A percentile compares a stretch with the other conserved stretches of the same genome.
Conservation (phyloP, 2,113 vertebrate genomes). For the Colistium nudipinnis region DNA sequence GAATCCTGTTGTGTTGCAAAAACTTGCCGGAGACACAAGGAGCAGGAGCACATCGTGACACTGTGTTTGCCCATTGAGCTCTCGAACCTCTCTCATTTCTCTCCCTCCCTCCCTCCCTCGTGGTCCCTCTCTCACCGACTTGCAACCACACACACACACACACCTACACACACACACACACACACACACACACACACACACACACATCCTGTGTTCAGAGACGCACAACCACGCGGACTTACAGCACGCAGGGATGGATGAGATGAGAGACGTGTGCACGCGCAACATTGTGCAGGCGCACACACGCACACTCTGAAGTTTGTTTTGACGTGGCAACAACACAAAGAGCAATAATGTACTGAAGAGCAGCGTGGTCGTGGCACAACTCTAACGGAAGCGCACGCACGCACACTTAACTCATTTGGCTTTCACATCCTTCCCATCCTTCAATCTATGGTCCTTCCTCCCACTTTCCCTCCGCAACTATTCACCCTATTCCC, state of each 20-base stretch:
- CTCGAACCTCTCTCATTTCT: constrained; percentile 63
- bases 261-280: constrained; percentile 54
- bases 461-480: not conserved
- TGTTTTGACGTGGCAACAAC: constrained; percentile 22
- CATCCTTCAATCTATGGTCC: constrained; percentile 12
- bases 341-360: constrained; percentile 34
- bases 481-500: not conserved
- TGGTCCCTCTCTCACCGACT: constrained; percentile 60
- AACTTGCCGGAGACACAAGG: constrained; percentile 57
- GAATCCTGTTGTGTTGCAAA: constrained; percentile 49
- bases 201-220: constrained; percentile 45
- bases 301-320: constrained; percentile 42
- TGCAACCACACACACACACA: constrained; percentile 50
- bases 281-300: constrained; percentile 31
- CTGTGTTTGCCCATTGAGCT: constrained; percentile 62
- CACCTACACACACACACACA: constrained; percentile 51
- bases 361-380: not conserved
- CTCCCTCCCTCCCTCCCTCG: constrained; percentile 46
- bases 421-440: not conserved
- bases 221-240: constrained; percentile 38
- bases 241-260: constrained; percentile 14
- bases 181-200: constrained; percentile 22
- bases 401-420: not conserved
- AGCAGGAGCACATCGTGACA: constrained; percentile 59
- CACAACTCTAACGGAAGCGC: constrained; percentile 13